These are phyloP conservation scores for Atethmia centrago DNA, from an alignment of 2,888 invertebrate species.

Conservation along the genomic window DNA sequence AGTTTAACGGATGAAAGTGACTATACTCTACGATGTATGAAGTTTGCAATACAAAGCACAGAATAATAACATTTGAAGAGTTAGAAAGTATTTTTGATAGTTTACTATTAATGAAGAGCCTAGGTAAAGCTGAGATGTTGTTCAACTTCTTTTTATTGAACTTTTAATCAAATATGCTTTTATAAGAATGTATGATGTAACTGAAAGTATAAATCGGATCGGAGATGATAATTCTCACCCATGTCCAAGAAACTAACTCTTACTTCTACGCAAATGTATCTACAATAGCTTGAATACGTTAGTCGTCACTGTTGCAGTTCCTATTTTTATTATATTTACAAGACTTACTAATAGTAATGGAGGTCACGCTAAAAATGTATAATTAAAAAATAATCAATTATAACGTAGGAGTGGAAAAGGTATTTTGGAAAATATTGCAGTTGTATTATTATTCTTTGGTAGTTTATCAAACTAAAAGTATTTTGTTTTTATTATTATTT, in stretches of 20 bases:
- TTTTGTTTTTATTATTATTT: no score
- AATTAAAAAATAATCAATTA: neutral
- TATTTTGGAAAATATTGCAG: neutral
- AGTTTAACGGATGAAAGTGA: constrained; percentile 16
- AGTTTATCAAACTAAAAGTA: neutral
- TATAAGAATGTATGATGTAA: constrained; percentile 1
- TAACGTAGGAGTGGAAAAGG: neutral
- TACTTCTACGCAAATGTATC: constrained; percentile 51
- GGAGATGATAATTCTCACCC: constrained; percentile 88
- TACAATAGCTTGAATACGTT: constrained; percentile 45
- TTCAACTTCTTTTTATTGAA: neutral
- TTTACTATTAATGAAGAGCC: neutral
- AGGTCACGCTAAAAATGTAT: neutral
- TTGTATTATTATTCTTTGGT: neutral
- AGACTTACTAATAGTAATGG: neutral
- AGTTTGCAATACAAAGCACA: constrained; percentile 19
- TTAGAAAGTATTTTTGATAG: neutral
- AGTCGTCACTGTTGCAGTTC: constrained; percentile 8
- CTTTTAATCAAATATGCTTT: neutral
- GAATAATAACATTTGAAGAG: neutral
- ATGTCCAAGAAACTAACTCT: constrained; percentile 82
- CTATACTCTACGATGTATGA: constrained; percentile 33
- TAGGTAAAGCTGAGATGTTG: constrained; percentile 6
- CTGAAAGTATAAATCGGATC: constrained; percentile 37
- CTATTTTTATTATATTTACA: constrained; percentile 37